phyloP scores from a whole-genome alignment of 2,888 invertebrate species.

The Stenchaetothrips biformis region DNA sequence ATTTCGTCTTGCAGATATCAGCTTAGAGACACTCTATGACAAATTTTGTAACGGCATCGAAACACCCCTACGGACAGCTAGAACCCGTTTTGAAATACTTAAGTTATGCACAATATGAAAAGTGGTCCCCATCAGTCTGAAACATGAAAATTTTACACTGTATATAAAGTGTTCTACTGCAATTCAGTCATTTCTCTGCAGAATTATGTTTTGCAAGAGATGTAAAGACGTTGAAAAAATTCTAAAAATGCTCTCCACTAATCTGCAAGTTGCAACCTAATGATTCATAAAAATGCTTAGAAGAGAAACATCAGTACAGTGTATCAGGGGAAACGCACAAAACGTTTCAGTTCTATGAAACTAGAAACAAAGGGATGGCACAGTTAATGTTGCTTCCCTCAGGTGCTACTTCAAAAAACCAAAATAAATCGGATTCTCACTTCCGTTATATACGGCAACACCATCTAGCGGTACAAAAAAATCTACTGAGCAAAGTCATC shows the following conservation, averaged over 20 bases:
- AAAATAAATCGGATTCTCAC: neutral
- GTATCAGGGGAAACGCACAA: neutral
- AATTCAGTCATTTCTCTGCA: neutral
- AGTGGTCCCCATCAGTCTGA: conserved; percentile 16
- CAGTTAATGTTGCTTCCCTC: neutral
- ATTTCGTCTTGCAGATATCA: too few relatives aligned
- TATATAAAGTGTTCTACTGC: neutral
- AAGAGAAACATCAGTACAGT: conserved; percentile 10
- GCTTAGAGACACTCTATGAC: too few relatives aligned
- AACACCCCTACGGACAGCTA: neutral
- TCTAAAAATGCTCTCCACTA: neutral
- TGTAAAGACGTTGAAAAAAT: too few relatives aligned
- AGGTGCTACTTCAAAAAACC: neutral
- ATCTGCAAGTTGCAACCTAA: conserved; percentile 12
- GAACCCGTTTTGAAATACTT: neutral
- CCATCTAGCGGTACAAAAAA: conserved; percentile 7
- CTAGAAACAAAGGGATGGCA: neutral
- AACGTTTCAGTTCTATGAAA: neutral
- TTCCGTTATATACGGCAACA: conserved; percentile 2
- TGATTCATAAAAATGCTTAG: neutral
- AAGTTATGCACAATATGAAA: conserved; percentile 7
- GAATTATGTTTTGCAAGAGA: neutral
- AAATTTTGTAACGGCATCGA: neutral
- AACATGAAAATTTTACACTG: neutral
- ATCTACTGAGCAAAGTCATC: conserved; percentile 17